Evolutionary conservation across 2,888 invertebrate genomes (phyloP), one percentile per base, ranked within the genome.

Genomic region (Carabus problematicus): DNA sequence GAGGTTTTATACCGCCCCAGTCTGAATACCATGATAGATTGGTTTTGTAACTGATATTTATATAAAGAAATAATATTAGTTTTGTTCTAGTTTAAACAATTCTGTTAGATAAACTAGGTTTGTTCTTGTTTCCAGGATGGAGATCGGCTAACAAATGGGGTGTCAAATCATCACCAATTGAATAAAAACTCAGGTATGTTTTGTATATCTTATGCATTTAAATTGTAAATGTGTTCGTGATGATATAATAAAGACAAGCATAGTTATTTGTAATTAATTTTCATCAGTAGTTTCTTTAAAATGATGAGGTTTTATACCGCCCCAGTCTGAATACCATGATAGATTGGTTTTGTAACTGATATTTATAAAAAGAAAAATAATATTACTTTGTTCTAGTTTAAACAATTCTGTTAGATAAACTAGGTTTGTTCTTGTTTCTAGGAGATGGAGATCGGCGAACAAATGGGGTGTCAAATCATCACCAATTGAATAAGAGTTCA

Each of bases 201-300:
- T 7, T 45, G n/a, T 45, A 45, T 45, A 1, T 45, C 2, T 45
- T 45, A 49, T 3, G 11, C 7, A 45, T 45, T 45, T 45, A 14
- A 45, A 45, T 12, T 3, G 1, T 12, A 12, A 42, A 45, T 45
- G 1, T 29, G 29, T 29, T 12, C 2, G 19, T 52, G 52, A 52
- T 52, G 52, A 52, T 49, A 16, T 49, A n/a, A 49, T 49, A 12
- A 2, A 49, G 49, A 49, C 49, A 49, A 49, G 49, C 49, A 49
- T 45, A 8, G 3, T 52, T 52, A 3, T 3, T 16, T 18, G 16
- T n/a, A n/a, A n/a, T 16, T 18, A 16, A 52, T 52, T 18, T 16
- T 14, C 18, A 52, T 18, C 9, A 14, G 18, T 52, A 6, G 7
- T 52, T 52, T n/a, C 12, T 18, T 52, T 14, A 16, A 52, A 52